A percentile compares a stretch with the other conserved stretches of the same genome.
Evolutionary conservation across 2,113 vertebrate species (phyloP).

Genomic region (Microcebus jonahi): DNA sequence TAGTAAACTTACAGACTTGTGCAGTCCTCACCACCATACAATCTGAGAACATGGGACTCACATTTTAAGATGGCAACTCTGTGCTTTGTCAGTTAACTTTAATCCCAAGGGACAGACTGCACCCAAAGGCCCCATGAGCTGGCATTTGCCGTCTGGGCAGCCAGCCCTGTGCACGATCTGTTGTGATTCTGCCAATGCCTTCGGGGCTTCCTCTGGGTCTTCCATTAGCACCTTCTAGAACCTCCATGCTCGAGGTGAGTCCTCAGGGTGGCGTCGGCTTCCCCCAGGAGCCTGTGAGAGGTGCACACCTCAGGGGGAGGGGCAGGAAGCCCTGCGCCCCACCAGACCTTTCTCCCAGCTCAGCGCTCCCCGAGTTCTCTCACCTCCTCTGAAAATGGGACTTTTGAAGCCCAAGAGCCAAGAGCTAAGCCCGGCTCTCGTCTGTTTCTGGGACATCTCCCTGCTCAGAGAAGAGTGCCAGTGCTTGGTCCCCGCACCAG

Average conservation of each 20-base stretch:
- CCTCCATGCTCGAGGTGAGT: not conserved
- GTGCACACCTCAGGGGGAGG: not conserved
- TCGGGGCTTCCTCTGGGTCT: not conserved
- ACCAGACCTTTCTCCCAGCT: not conserved
- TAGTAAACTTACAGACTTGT: not conserved
- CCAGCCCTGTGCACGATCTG: not conserved
- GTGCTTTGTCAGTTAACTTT: not conserved
- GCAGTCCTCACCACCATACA: not conserved
- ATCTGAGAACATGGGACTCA: not conserved
- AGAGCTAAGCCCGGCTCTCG: not conserved
- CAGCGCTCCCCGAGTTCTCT: fast-evolving
- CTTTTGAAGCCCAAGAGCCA: not conserved
- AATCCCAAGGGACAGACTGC: not conserved
- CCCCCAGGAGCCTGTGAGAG: not conserved
- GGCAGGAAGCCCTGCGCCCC: too few relatives aligned
- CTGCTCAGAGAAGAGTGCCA: not conserved
- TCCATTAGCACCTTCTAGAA: not conserved
- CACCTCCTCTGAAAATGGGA: not conserved
- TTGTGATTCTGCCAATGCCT: not conserved
- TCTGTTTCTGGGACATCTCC: not conserved
- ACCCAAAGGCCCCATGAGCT: fast-evolving
- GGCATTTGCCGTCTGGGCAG: fast-evolving
- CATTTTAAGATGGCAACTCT: not conserved
- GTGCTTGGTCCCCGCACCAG: not conserved
- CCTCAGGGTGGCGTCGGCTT: fast-evolving